Conservation (phyloP, 2,113 vertebrate species). For the Sylvia atricapilla region DNA sequence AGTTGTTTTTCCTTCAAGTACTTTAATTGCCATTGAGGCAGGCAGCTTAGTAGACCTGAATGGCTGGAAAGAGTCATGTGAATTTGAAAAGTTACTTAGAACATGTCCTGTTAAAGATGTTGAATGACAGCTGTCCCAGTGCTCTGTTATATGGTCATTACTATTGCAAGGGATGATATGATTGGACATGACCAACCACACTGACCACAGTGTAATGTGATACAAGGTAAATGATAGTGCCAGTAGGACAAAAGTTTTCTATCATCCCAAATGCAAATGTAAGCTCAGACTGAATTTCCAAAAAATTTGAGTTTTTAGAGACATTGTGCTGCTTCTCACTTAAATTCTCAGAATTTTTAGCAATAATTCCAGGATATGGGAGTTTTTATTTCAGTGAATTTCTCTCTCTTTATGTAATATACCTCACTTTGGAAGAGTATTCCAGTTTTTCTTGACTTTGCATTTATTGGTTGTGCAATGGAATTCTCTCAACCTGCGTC, state of each 20-base stretch:
- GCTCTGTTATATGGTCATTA: rapidly evolving
- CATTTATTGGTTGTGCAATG: not conserved
- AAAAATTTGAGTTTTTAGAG: not conserved
- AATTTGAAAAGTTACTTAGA: not conserved
- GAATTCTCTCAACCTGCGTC: not conserved
- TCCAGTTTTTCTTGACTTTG: not conserved
- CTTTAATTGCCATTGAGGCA: not conserved
- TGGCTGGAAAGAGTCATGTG: not conserved
- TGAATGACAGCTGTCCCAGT: not conserved
- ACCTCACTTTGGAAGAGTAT: not conserved
- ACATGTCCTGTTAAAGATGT: not conserved
- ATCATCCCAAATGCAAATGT: not conserved
- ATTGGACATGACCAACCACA: not conserved
- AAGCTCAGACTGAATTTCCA: not conserved
- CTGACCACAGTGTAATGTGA: not conserved
- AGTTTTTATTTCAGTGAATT: not conserved
- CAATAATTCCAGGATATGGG: not conserved
- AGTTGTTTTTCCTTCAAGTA: not conserved
- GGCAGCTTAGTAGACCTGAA: not conserved
- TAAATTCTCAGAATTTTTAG: not conserved
- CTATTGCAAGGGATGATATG: too few species aligned
- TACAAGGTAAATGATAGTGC: not conserved
- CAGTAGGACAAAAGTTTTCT: not conserved
- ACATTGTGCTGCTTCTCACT: not conserved
- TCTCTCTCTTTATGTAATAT: not conserved